phyloP scores from a whole-genome alignment of 2,888 invertebrate genomes.

The Lathronympha strigana region DNA sequence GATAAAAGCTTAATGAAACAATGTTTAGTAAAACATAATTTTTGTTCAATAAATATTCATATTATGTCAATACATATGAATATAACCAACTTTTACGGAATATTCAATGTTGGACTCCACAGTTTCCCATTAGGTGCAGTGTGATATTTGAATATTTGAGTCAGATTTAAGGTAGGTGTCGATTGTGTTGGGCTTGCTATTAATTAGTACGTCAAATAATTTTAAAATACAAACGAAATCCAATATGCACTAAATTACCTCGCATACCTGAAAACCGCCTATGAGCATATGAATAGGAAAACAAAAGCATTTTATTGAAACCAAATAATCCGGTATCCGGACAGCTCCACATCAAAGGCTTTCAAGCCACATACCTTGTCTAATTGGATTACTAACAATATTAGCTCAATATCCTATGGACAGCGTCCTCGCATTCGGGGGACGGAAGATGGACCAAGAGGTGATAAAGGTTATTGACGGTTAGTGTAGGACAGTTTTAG shows the following conservation, averaged over 20 bases:
- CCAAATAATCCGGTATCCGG: conserved; percentile 23
- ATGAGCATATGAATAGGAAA: neutral
- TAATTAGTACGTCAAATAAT: too few species aligned
- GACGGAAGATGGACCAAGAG: conserved; percentile 1
- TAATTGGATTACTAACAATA: conserved; percentile 77
- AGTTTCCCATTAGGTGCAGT: too few species aligned
- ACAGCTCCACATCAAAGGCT: conserved; percentile 62
- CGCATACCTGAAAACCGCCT: neutral
- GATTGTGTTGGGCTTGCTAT: too few species aligned
- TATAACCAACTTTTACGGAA: too few species aligned
- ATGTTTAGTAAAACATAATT: too few species aligned
- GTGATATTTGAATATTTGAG: too few species aligned
- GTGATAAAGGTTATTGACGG: neutral
- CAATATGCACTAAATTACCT: neutral
- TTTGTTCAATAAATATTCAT: too few species aligned
- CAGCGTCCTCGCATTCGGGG: conserved; percentile 44
- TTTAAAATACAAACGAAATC: neutral
- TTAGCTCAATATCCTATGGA: conserved; percentile 70
- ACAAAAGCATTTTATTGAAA: conserved; percentile 36
- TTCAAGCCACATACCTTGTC: conserved; percentile 54
- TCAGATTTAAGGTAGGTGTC: too few species aligned
- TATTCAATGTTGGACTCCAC: too few species aligned
- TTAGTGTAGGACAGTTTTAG: too few species aligned
- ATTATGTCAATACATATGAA: too few species aligned
- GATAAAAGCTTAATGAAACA: too few species aligned